Base-by-base conservation (phyloP, 2,113 vertebrate genomes). In the Heterochromis multidens region DNA sequence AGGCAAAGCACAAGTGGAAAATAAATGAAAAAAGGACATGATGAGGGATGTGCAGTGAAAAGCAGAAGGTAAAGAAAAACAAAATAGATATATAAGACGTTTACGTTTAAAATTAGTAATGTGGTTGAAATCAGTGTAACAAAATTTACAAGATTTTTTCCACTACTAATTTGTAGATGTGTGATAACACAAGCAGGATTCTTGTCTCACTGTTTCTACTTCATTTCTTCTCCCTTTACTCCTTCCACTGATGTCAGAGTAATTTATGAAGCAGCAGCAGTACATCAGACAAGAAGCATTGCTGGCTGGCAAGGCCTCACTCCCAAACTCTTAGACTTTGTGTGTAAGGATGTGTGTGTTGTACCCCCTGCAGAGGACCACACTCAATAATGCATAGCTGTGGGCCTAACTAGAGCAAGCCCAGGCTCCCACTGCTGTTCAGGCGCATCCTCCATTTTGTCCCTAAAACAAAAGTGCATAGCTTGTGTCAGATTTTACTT, bases 341-440 rank as follows among this genome's bases (percentile, higher is more conserved):
- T 54, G 61, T 79, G 77, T 25, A 2, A 33, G 81, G 25, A 87
- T 70, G 81, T 62, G 80, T 56, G 77, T 62, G 79, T 21, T 63
- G 72, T 27, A 62, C 86, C 92, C 79, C 90, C 88, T 25, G 77
- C 82, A 25, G 87, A 91, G 87, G 70, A 80, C 82, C 82, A 67
- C 82, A 25, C 87, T 93, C 78, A 90, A 92, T 92, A 92, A 93
- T 92, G 80, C 88, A 92, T 81, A 11, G 83, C 91, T 83, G 72
- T 56, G 76, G 78, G 87, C 40, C 57, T 17, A 77, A 92, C 37
- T 43, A 10, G 81, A 88, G 56, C 84, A 25, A 77, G 49, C 67
- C 2, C 7, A 43, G 54, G 57, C 57, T 25, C 33, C 67, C 46
- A 2, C 63, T 46, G 37, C 70, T 80, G 84, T 46, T 13, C 57